These are phyloP conservation scores for Lipophrys pholis DNA, from an alignment of 2,113 vertebrate species.

Conservation along the genomic window DNA sequence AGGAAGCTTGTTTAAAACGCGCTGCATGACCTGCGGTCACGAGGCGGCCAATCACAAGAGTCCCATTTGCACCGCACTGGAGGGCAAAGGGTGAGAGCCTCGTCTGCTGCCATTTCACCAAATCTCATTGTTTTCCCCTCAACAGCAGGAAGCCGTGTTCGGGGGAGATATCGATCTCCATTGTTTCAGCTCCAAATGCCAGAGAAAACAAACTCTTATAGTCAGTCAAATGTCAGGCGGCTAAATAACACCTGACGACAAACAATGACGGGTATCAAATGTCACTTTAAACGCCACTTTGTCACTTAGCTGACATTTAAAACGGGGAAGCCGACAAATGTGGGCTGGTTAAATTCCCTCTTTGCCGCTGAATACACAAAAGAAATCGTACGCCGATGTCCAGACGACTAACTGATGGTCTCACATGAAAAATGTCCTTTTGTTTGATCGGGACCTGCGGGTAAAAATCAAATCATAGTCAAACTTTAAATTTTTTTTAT, in stretches of 20 bases:
- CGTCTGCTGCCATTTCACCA: neutral
- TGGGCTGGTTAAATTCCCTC: neutral
- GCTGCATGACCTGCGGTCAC: constrained; percentile 90
- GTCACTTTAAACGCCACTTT: constrained; percentile 42
- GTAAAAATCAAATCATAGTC: too few relatives aligned
- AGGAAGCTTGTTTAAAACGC: constrained; percentile 97
- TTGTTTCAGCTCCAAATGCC: constrained; percentile 48
- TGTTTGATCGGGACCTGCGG: too few relatives aligned
- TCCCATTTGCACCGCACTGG: constrained; percentile 90
- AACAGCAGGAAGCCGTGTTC: constrained; percentile 3
- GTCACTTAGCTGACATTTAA: constrained; percentile 54
- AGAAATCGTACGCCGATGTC: neutral
- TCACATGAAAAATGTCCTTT: too few relatives aligned
- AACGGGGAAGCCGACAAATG: constrained; percentile 20
- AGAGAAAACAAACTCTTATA: constrained; percentile 6
- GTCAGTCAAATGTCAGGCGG: constrained; percentile 40
- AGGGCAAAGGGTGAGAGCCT: constrained; percentile 91
- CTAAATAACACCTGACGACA: constrained; percentile 39
- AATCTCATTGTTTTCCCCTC: constrained; percentile 5
- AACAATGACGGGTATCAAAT: constrained; percentile 46
- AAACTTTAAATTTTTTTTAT: too few relatives aligned
- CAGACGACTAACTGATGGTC: neutral
- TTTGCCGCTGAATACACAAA: neutral
- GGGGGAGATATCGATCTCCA: constrained; percentile 42
- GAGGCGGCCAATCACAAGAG: constrained; percentile 89